Conservation (phyloP, 2,797 vertebrate genomes). For the Craterocephalus amniculus region DNA sequence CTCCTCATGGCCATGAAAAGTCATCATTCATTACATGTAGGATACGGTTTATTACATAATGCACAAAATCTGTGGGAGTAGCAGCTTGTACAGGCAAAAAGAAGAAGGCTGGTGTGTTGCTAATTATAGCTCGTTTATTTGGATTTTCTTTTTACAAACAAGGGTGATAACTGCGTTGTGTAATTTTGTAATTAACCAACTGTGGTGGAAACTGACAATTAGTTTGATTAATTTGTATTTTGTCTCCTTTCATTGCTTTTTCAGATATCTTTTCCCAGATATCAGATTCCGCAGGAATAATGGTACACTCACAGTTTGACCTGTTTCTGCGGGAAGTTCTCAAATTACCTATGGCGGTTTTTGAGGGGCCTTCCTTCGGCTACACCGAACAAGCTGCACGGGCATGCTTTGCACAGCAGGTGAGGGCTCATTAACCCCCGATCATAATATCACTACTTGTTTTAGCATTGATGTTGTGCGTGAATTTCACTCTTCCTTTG, state of each 20-base stretch:
- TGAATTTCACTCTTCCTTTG: conserved; percentile 33
- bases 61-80: conserved; percentile 58
- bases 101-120: conserved; percentile 40
- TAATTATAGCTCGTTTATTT: conserved; percentile 59
- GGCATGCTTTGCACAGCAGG: conserved; percentile 95
- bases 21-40: conserved; percentile 67
- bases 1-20: conserved; percentile 51
- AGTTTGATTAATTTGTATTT: conserved; percentile 63
- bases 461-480: conserved; percentile 17
- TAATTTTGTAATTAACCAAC: conserved; percentile 71
- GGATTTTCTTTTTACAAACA: conserved; percentile 77
- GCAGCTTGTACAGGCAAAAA: conserved; percentile 35
- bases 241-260: conserved; percentile 38
- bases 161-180: conserved; percentile 73
- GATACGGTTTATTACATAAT: conserved; percentile 67
- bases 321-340: conserved; percentile 94
- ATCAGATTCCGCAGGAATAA: conserved; percentile 92
- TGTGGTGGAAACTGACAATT: conserved; percentile 69
- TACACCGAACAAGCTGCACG: conserved; percentile 94
- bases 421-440: conserved; percentile 58
- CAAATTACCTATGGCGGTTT: conserved; percentile 94
- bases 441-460: conserved; percentile 7
- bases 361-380: conserved; percentile 97
- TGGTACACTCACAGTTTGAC: conserved; percentile 93
- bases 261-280: conserved; percentile 98